Percentiles rank a stretch among this genome's conserved stretches.
These are phyloP conservation scores for Falco cherrug DNA, from an alignment of 2,797 vertebrate genomes.

Conservation along the genomic window DNA sequence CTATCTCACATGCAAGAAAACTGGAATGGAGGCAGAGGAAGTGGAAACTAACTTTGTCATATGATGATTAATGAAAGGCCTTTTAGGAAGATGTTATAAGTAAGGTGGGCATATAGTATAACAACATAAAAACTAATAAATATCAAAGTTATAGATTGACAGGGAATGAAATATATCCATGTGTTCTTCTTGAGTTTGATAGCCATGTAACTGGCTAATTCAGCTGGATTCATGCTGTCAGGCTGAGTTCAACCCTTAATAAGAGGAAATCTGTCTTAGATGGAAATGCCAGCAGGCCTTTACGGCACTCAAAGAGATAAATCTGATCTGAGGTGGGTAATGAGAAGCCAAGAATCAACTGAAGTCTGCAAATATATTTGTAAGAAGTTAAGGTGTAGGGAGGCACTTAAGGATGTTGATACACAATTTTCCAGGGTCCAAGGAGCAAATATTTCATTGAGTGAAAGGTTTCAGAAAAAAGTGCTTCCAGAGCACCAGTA, in stretches of 20 bases:
- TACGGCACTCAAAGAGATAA: not conserved
- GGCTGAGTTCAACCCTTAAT: not conserved
- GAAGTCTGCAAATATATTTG: not conserved
- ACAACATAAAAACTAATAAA: not conserved
- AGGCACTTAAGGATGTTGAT: not conserved
- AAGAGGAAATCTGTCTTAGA: not conserved
- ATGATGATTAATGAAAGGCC: not conserved
- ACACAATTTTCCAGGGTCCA: not conserved
- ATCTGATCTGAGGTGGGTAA: not conserved
- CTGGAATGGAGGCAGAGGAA: not conserved
- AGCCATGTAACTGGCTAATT: rapidly evolving
- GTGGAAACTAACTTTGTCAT: not conserved
- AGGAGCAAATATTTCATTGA: not conserved
- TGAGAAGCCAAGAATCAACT: not conserved
- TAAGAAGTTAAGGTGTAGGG: not conserved
- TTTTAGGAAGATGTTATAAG: not conserved
- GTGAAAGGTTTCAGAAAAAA: not conserved
- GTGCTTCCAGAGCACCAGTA: not conserved
- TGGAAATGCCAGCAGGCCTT: not conserved
- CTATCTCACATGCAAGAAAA: not conserved
- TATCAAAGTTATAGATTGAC: not conserved
- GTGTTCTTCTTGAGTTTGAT: not conserved
- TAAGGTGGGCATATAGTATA: not conserved
- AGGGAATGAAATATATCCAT: not conserved
- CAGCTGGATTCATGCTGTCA: not conserved